Evolutionary conservation across 1,140 invertebrate species (phyloP), one percentile per base, ranked within the genome.

Genomic region (Leptinotarsa undecemlineata): DNA sequence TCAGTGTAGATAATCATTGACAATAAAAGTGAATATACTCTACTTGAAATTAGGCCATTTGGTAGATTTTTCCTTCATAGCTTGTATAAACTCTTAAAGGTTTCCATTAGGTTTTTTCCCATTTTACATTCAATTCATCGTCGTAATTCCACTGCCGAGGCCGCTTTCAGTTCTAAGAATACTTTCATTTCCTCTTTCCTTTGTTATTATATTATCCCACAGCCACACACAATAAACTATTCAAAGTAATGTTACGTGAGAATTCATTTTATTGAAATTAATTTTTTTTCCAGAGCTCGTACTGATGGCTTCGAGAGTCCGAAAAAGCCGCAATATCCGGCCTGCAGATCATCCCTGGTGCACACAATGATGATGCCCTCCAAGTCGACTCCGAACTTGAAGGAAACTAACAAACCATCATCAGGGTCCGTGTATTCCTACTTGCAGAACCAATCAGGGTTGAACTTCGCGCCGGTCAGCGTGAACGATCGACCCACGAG

Each of bases 351-450:
- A 5, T 61, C 33, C 11, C 33, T 61, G 19, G 21, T 47, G 3
- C 71, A 42, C 21, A 82, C 69, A 80, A 85, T 85, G 82, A 85
- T 85, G 82, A 85, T 85, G 79, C 82, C 82, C 74, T 84, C 83
- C 60, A 82, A 83, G 72, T 87, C 86, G 60, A 86, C 85, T n/a
- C 86, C 86, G 5, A 87, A 87, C 78, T 80, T 87, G 48, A 80
- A 81, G 47, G 79, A 82, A 72, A 47, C 74, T n/a, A 33, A 51
- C 42, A 14, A 76, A 80, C 23, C 81, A 74, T 75, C 76, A 76
- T 62, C 68, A 76, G 77, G 72, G 15, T 81, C 81, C 51, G 80
- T 84, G 51, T 85, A 85, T 75, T 81, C 84, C 15, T 84, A 85
- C 76, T 78, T 86, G 63, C 83, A 84, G 20, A 84, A 82, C 71